These are phyloP conservation scores for Pseudopipra pipra DNA, from an alignment of 2,113 vertebrate genomes.

Conservation along the genomic window DNA sequence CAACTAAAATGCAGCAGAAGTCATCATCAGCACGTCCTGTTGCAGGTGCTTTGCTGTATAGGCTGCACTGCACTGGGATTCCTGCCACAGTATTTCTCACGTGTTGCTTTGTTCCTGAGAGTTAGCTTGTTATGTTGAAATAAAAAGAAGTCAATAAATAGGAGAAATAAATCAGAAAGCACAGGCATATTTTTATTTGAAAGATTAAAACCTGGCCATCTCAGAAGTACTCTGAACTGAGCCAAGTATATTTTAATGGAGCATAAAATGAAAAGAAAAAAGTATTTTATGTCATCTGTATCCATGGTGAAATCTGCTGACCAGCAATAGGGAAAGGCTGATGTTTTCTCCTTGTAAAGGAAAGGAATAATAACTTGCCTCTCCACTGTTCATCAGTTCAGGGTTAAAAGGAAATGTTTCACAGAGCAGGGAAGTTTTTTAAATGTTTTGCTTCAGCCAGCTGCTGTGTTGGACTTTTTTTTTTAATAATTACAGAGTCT, in stretches of 20 bases:
- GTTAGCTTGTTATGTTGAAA: not conserved
- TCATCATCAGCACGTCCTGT: not conserved
- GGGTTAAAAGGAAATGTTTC: not conserved
- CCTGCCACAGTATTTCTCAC: not conserved
- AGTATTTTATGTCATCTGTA: not conserved
- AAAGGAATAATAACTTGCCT: not conserved
- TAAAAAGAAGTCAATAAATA: not conserved
- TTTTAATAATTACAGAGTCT: not conserved
- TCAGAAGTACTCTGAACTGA: not conserved
- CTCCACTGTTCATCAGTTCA: not conserved
- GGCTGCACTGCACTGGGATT: not conserved
- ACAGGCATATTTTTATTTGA: not conserved
- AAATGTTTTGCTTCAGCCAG: not conserved
- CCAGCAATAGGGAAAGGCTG: not conserved
- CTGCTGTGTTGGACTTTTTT: not conserved
- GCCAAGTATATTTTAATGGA: not conserved
- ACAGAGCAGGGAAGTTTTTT: not conserved
- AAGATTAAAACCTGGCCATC: not conserved
- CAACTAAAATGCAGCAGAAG: not conserved
- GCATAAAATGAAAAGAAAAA: not conserved
- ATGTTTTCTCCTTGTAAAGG: not conserved
- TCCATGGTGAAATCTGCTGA: not conserved
- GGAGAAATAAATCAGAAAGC: not conserved
- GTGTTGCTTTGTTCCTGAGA: not conserved
- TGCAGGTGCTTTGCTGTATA: not conserved